A percentile compares a stretch with the other conserved stretches of the same genome.
These are phyloP conservation scores for Orycteropus afer DNA, from an alignment of 2,113 vertebrate species.

Conservation along the genomic window DNA sequence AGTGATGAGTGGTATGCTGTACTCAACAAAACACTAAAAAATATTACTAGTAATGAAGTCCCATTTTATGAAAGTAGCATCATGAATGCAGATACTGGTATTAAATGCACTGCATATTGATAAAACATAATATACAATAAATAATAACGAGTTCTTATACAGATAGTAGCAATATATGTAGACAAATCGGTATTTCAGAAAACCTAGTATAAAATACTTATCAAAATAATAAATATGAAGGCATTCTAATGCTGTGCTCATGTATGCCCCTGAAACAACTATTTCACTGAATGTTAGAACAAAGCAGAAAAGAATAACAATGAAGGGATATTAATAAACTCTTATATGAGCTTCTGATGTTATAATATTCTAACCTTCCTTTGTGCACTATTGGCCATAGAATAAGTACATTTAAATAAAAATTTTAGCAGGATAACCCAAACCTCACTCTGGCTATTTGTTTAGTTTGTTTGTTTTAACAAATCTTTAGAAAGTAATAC, in stretches of 20 bases:
- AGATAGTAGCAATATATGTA: background rate
- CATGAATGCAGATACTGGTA: background rate
- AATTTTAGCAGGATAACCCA: too few relatives aligned
- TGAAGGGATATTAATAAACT: background rate
- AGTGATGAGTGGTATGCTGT: background rate
- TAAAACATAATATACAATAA: background rate
- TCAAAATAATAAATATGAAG: background rate
- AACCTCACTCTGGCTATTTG: rapidly evolving
- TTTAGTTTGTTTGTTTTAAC: background rate
- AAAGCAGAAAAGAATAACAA: background rate
- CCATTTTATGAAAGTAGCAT: background rate
- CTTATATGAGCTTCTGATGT: too few relatives aligned
- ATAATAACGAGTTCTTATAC: background rate
- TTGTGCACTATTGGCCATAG: background rate
- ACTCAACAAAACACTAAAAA: background rate
- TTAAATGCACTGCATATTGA: background rate
- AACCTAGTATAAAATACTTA: rapidly evolving
- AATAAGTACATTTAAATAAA: background rate
- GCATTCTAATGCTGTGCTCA: rapidly evolving
- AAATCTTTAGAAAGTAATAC: background rate
- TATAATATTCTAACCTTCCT: background rate
- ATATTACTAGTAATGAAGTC: background rate
- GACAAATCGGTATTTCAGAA: rapidly evolving
- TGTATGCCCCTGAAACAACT: rapidly evolving
- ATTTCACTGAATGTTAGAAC: rapidly evolving